Percentiles rank a stretch among this genome's conserved stretches.
Conservation (phyloP, 2,888 invertebrate genomes). For the Leptura quadrifasciata region DNA sequence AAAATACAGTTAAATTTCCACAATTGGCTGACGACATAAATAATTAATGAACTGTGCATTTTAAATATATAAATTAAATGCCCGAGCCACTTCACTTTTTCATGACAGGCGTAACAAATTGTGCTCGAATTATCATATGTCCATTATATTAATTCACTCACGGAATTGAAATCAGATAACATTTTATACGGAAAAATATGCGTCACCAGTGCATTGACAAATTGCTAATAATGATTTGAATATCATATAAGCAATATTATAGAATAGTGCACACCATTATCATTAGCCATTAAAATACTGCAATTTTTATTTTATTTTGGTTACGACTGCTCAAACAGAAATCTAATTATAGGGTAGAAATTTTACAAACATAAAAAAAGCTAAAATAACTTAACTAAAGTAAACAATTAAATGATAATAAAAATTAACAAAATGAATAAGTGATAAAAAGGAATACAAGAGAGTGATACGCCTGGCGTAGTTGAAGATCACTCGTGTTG, state of each 20-base stretch:
- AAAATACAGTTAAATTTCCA: slow-evolving; percentile 47
- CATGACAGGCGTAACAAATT: slow-evolving; percentile 24
- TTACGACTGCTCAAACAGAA: too few species aligned
- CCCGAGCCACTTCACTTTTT: slow-evolving; percentile 5
- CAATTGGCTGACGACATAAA: slow-evolving; percentile 48
- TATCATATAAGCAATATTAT: neutral
- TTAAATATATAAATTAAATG: slow-evolving; percentile 25
- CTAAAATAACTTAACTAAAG: too few species aligned
- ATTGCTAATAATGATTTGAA: neutral
- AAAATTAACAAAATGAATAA: too few species aligned
- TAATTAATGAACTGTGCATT: slow-evolving; percentile 47
- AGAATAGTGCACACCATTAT: neutral
- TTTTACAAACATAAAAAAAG: too few species aligned
- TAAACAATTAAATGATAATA: too few species aligned
- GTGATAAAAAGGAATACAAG: too few species aligned
- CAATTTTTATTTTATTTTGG: too few species aligned
- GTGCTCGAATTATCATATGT: neutral
- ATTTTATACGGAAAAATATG: slow-evolving; percentile 2
- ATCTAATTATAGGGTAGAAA: too few species aligned
- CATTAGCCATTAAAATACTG: too few species aligned
- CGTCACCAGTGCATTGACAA: slow-evolving; percentile 7
- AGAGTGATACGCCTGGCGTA: too few species aligned
- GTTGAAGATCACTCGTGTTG: too few species aligned
- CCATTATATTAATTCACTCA: neutral
- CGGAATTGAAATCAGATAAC: slow-evolving; percentile 28